phyloP scores from a whole-genome alignment of 2,113 vertebrate genomes.

The Phasianus colchicus region DNA sequence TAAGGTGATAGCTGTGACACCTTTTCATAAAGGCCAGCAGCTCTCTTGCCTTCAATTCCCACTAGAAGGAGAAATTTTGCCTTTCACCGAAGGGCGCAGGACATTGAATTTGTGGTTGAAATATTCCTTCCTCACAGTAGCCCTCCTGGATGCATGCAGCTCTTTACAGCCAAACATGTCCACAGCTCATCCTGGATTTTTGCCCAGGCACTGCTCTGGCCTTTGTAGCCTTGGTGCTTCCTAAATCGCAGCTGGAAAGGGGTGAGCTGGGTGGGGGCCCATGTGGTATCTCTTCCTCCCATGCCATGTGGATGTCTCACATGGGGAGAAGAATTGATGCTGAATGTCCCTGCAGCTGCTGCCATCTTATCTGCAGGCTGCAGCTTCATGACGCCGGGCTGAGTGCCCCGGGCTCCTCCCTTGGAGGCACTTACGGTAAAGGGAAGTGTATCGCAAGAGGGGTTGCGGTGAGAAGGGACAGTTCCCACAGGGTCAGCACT shows the following conservation, averaged over 20 bases:
- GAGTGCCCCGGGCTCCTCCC: slow-evolving; percentile 2
- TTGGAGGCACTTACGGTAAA: slow-evolving; percentile 31
- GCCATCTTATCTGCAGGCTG: slow-evolving; percentile 59
- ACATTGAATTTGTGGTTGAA: background rate
- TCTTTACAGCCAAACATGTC: background rate
- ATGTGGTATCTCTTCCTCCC: background rate
- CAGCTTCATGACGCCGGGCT: background rate
- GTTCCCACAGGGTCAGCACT: background rate
- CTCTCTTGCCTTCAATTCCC: background rate
- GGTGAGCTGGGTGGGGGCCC: background rate
- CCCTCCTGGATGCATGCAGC: background rate
- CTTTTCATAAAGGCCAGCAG: background rate
- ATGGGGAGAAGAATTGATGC: background rate
- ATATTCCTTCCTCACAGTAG: background rate
- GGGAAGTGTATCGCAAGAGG: slow-evolving; percentile 39
- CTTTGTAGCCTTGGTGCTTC: background rate
- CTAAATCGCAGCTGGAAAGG: background rate
- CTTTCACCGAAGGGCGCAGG: background rate
- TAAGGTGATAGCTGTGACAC: background rate
- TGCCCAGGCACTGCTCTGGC: background rate
- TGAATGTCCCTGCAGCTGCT: slow-evolving; percentile 26
- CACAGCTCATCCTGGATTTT: background rate
- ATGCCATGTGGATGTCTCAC: background rate
- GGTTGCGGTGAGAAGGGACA: background rate
- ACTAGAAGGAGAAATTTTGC: background rate